Evolutionary conservation across 2,888 invertebrate species (phyloP), one percentile per base, ranked within the genome.

Genomic region (Coenonympha arcania): DNA sequence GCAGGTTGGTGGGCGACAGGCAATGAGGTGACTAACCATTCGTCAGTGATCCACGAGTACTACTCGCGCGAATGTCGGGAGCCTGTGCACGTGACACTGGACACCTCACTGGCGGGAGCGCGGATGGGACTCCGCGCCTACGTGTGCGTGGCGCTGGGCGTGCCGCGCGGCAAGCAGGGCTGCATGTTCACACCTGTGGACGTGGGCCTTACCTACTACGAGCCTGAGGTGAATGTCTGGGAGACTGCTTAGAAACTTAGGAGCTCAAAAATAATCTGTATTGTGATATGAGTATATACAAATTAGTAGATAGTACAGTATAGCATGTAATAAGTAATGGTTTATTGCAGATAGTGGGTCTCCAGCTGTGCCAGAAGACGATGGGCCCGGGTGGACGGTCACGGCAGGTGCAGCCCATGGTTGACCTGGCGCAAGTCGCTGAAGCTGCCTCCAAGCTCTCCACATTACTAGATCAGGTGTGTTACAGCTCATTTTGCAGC

Each of bases 1-100:
- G 8, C 63, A 89, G 89, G 99, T 18, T 99, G 99, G 99, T 99
- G 94, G 94, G 98, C 98, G 1, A 99, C 99, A 0, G 98, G 98
- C 45, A 93, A 95, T 63, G 98, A 99, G 80, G 96, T 99, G 33
- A 97, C 98, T 0, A 96, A 95, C 71, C 98, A 98, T 83, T 98
- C 98, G 46, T 95, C 96, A 0, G 94, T 98, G 47, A 98, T 98
- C 73, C 98, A 98, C 71, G 98, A 98, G 76, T 98, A 98, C 84
- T 98, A 98, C 79, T 91, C 96, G 8, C 90, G 97, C 56, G 98
- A 98, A 84, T 95, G 96, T 73, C 93, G 93, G 66, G 94, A 93
- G 79, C 98, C 98, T 0, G 93, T 99, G 36, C 98, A 99, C 78
- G 89, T 99, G 62, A 98, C 98, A 9, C 90, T 99, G 47, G 99